Conservation (phyloP, 2,888 invertebrate species). For the Chloroclystis v-ata region DNA sequence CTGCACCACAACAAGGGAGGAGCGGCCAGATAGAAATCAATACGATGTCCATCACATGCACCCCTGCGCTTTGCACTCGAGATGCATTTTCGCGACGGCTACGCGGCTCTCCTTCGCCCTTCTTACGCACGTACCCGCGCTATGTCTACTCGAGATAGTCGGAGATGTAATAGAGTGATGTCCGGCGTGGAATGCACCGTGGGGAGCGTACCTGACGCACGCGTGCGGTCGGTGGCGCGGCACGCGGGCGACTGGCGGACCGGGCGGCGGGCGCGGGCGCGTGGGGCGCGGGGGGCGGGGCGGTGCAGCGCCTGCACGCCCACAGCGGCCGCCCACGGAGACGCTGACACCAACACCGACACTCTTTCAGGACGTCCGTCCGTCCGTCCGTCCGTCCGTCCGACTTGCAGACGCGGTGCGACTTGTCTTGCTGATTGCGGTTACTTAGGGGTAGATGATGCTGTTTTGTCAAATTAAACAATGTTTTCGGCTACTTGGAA, state of each 20-base stretch:
- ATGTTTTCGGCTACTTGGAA: too few relatives aligned
- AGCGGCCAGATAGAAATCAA: constrained; percentile 79
- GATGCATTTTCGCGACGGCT: constrained; percentile 67
- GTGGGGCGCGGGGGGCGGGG: constrained; percentile 60
- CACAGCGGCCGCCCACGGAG: constrained; percentile 66
- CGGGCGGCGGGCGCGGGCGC: constrained; percentile 65
- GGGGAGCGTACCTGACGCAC: constrained; percentile 53
- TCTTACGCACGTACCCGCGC: constrained; percentile 37
- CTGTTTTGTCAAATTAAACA: too few relatives aligned
- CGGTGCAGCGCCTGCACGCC: constrained; percentile 71
- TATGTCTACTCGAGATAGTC: constrained; percentile 32
- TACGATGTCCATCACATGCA: constrained; percentile 80
- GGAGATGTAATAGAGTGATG: constrained; percentile 50
- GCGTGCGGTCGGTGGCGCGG: constrained; percentile 65
- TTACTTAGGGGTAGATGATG: too few relatives aligned
- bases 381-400: constrained; percentile 4
- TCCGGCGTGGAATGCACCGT: constrained; percentile 69
- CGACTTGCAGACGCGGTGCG: too few relatives aligned
- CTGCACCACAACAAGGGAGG: constrained; percentile 75
- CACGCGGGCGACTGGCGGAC: constrained; percentile 73
- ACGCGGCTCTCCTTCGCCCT: constrained; percentile 53
- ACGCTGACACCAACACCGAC: constrained; percentile 36
- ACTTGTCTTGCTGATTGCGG: too few relatives aligned
- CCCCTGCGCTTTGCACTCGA: constrained; percentile 71
- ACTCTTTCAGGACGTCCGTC: constrained; percentile 14